These are phyloP conservation scores for Sebastolobus altivelis DNA, from an alignment of 2,797 vertebrate species.

Conservation along the genomic window DNA sequence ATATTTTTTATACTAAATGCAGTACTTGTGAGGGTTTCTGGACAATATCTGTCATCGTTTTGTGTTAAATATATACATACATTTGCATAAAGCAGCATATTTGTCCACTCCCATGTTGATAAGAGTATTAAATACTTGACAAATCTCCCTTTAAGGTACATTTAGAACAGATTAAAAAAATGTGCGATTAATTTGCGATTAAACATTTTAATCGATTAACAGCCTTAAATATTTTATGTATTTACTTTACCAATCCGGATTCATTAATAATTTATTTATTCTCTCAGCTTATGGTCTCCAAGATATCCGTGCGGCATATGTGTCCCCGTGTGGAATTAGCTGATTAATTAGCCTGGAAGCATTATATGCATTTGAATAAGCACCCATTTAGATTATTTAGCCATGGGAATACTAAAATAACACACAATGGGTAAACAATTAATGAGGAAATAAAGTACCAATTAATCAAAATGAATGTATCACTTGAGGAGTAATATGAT, in stretches of 20 bases:
- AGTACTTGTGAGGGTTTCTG: too few species aligned
- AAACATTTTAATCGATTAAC: too few species aligned
- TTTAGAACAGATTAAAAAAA: too few species aligned
- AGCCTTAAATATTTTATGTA: not conserved
- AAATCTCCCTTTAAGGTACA: too few species aligned
- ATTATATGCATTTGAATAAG: constrained; percentile 73
- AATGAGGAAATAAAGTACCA: constrained; percentile 61
- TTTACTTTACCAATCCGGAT: constrained; percentile 26
- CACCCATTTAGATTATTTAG: constrained; percentile 66
- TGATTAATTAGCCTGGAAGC: constrained; percentile 68
- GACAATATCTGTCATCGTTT: too few species aligned
- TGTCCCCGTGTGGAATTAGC: constrained; percentile 66
- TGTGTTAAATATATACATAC: too few species aligned
- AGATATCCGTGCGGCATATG: constrained; percentile 36
- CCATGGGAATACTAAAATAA: constrained; percentile 72
- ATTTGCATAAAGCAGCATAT: too few species aligned
- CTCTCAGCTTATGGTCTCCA: constrained; percentile 37
- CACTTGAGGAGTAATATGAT: constrained; percentile 61
- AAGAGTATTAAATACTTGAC: too few species aligned
- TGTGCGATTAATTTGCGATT: too few species aligned
- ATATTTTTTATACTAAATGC: too few species aligned
- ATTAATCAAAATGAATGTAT: constrained; percentile 68
- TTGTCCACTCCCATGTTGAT: too few species aligned
- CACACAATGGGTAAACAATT: constrained; percentile 69
- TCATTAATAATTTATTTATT: constrained; percentile 58